Conservation (phyloP, 1,140 invertebrate species). For the Plutomurus gul region DNA sequence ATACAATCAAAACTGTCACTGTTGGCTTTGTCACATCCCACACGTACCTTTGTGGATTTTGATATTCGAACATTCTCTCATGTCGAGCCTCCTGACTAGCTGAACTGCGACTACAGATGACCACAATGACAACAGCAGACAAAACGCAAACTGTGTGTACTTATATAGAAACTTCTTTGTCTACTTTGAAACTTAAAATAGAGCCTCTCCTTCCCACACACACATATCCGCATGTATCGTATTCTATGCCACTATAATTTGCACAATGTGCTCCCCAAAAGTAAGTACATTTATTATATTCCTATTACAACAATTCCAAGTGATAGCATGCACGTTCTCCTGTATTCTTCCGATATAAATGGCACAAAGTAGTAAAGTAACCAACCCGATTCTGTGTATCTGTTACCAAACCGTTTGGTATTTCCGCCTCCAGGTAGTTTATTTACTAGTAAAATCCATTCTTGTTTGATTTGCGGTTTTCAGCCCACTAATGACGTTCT, state of each 20-base stretch:
- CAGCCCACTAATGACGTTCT: slow-evolving; percentile 31
- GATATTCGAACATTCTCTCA: neutral
- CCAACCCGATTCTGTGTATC: neutral
- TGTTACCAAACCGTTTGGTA: neutral
- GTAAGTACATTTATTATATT: no score
- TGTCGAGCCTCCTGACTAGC: neutral
- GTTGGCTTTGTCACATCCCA: slow-evolving; percentile 18
- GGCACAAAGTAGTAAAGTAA: neutral
- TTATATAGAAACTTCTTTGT: neutral
- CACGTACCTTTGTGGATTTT: slow-evolving; percentile 30
- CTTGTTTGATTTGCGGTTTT: slow-evolving; percentile 43
- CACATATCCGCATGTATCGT: no score
- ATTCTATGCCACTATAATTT: no score
- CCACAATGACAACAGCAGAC: slow-evolving; percentile 27
- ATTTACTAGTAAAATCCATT: slow-evolving; percentile 19
- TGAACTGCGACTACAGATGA: neutral
- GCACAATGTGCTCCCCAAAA: no score
- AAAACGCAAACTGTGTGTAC: neutral
- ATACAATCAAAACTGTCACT: neutral
- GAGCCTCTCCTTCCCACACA: no score
- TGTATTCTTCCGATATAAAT: neutral
- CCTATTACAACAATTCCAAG: no score
- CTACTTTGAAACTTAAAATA: neutral
- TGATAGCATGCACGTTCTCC: no score
- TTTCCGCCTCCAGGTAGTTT: slow-evolving; percentile 24